These are phyloP conservation scores for Parauchenoglanis ngamensis DNA, from an alignment of 2,797 vertebrate species.

Conservation along the genomic window DNA sequence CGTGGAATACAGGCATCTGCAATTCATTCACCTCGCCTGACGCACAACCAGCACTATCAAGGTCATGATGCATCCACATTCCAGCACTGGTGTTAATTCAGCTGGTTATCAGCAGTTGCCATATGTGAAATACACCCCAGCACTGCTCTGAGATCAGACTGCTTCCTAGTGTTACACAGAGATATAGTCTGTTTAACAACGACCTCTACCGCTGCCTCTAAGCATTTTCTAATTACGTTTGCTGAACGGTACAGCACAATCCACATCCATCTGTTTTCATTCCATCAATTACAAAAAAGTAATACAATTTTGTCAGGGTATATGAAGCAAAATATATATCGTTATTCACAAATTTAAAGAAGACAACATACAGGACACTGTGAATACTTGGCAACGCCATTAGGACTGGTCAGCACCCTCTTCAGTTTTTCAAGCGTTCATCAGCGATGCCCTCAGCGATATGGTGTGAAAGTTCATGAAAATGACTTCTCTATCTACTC, in stretches of 20 bases:
- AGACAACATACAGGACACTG: background rate
- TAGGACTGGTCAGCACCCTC: background rate
- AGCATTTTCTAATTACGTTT: slow-evolving; percentile 18
- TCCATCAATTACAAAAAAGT: background rate
- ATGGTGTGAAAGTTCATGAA: background rate
- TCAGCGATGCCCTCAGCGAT: background rate
- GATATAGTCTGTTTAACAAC: background rate
- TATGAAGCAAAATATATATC: background rate
- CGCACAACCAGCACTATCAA: slow-evolving; percentile 22
- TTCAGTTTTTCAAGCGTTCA: background rate
- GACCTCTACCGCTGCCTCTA: background rate
- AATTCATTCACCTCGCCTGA: slow-evolving; percentile 40
- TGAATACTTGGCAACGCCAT: background rate
- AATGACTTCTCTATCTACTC: background rate
- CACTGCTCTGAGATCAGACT: slow-evolving; percentile 18
- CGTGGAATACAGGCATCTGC: slow-evolving; percentile 18
- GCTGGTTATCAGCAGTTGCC: slow-evolving; percentile 33
- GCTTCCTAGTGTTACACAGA: slow-evolving; percentile 11
- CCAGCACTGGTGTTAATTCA: slow-evolving; percentile 13
- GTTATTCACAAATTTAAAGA: background rate
- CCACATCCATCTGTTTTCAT: background rate
- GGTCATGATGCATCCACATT: slow-evolving; percentile 42
- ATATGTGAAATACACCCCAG: slow-evolving; percentile 16
- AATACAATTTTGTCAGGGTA: background rate
- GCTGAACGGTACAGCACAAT: slow-evolving; percentile 8